These are phyloP conservation scores for Sebastes oblongus DNA, from an alignment of 2,797 vertebrate genomes.

Conservation along the genomic window DNA sequence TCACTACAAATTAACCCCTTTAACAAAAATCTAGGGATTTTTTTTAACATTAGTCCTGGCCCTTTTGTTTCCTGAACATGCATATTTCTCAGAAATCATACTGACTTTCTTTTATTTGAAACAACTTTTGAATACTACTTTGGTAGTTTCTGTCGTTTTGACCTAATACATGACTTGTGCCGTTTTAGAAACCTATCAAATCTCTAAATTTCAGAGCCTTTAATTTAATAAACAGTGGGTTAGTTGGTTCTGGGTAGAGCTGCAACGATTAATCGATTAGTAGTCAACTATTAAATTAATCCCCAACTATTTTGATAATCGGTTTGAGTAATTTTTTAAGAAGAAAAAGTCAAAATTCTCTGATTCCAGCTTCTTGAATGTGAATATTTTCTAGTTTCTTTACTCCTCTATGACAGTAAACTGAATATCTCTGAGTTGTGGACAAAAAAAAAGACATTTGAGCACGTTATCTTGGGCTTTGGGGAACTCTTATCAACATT, in stretches of 20 bases:
- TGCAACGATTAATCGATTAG: no score
- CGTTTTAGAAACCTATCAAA: background rate
- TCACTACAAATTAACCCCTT: background rate
- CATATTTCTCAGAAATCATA: background rate
- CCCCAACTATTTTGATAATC: no score
- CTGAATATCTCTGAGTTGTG: no score
- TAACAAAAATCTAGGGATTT: background rate
- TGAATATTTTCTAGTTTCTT: no score
- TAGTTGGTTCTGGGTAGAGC: background rate
- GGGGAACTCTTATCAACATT: no score
- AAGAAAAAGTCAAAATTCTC: no score
- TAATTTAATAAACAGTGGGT: background rate
- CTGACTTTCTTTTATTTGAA: background rate
- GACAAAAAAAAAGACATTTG: no score
- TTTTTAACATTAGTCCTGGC: background rate
- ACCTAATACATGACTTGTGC: background rate
- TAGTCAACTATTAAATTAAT: no score
- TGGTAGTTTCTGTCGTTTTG: background rate
- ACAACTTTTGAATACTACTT: background rate
- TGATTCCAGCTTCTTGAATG: no score
- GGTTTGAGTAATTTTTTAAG: no score
- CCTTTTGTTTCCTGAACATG: background rate
- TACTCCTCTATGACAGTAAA: no score
- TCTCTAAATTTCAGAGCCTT: background rate
- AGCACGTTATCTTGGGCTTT: no score